These are phyloP conservation scores for Pomacea maculata DNA, from an alignment of 1,140 invertebrate species.

Conservation along the genomic window DNA sequence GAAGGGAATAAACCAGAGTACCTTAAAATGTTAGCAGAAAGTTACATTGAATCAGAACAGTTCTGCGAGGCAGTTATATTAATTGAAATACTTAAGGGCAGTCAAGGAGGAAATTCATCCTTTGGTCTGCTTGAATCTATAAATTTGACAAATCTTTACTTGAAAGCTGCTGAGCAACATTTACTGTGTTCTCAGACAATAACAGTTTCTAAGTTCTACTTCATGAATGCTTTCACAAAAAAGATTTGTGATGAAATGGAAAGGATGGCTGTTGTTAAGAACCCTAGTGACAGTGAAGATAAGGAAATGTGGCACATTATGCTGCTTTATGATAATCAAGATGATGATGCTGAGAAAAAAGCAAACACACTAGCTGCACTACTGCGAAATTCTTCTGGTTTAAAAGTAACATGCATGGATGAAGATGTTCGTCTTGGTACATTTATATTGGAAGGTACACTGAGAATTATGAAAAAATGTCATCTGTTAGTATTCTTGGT, in stretches of 20 bases:
- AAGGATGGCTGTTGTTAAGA: too few relatives aligned
- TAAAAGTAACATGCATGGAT: background rate
- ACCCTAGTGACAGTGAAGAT: background rate
- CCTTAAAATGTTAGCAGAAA: conserved; percentile 12
- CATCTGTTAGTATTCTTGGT: conserved; percentile 2
- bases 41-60: conserved; percentile 1
- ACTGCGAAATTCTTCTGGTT: background rate
- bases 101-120: background rate
- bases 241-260: too few relatives aligned
- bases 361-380: background rate
- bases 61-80: conserved; percentile 8
- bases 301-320: background rate
- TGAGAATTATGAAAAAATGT: conserved; percentile 6
- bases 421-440: background rate
- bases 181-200: too few relatives aligned
- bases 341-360: background rate
- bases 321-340: background rate
- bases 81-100: conserved; percentile 11
- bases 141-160: too few relatives aligned
- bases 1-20: conserved; percentile 9
- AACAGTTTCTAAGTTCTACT: too few relatives aligned
- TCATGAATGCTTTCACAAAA: too few relatives aligned
- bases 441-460: background rate
- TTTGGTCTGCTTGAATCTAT: background rate
- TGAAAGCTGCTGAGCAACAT: too few relatives aligned